These are phyloP conservation scores for Chelonus insularis DNA, from an alignment of 1,140 invertebrate genomes.

Conservation along the genomic window DNA sequence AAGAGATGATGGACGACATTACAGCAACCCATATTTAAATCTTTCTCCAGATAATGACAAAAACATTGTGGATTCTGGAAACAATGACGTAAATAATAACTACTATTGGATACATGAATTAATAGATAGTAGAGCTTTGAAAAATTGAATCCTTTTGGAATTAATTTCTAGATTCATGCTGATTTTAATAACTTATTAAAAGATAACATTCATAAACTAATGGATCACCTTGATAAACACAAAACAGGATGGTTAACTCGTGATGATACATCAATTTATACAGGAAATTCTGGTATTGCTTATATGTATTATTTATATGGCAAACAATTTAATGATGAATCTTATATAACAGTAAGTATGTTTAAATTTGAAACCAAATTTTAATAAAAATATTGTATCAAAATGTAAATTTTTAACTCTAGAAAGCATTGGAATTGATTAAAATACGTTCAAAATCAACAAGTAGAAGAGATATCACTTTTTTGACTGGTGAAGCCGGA, in stretches of 20 bases:
- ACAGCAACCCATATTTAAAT: slow-evolving; percentile 40
- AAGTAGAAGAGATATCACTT: slow-evolving; percentile 63
- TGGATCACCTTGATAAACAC: slow-evolving; percentile 38
- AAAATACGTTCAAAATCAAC: slow-evolving; percentile 54
- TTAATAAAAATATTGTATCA: slow-evolving; percentile 22
- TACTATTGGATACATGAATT: background rate
- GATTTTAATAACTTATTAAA: slow-evolving; percentile 37
- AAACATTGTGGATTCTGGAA: slow-evolving; percentile 27
- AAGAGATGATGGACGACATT: slow-evolving; percentile 29
- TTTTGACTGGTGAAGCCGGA: slow-evolving; percentile 79
- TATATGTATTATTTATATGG: slow-evolving; percentile 61
- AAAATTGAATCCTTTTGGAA: background rate
- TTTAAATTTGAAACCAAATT: background rate
- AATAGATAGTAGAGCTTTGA: background rate
- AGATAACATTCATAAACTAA: slow-evolving; percentile 31
- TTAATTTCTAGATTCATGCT: slow-evolving; percentile 40
- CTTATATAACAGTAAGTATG: slow-evolving; percentile 35
- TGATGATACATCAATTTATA: slow-evolving; percentile 60
- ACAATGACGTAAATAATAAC: slow-evolving; percentile 30
- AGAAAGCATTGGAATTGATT: slow-evolving; percentile 60
- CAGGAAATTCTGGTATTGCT: slow-evolving; percentile 61
- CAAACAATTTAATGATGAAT: slow-evolving; percentile 41
- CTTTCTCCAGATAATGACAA: slow-evolving; percentile 26
- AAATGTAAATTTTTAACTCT: slow-evolving; percentile 28
- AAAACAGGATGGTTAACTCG: slow-evolving; percentile 39